Evolutionary conservation across 2,797 vertebrate genomes (phyloP).

Genomic region (Pagetopsis macropterus): DNA sequence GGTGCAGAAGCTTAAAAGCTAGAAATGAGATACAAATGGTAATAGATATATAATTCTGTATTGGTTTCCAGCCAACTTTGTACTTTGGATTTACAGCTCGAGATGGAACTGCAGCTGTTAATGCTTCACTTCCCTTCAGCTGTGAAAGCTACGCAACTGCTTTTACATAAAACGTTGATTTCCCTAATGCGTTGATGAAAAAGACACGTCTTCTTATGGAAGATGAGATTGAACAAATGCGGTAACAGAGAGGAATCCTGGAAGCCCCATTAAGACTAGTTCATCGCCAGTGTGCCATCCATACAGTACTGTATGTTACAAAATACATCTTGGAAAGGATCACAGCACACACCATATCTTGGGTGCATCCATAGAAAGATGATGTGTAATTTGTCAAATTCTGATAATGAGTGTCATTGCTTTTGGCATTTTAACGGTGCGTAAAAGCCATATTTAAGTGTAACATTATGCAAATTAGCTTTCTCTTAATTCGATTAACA

Average conservation of each 20-base stretch:
- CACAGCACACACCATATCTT: neutral
- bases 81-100: constrained; percentile 7
- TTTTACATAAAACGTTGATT: neutral
- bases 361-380: neutral
- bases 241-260: neutral
- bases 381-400: neutral
- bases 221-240: neutral
- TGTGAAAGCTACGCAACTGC: neutral
- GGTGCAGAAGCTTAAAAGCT: constrained; percentile 68
- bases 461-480: neutral
- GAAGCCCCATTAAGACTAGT: neutral
- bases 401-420: constrained; percentile 4
- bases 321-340: constrained; percentile 1
- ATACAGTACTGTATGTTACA: neutral
- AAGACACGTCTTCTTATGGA: neutral
- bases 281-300: neutral
- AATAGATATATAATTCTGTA: neutral
- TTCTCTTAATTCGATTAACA: neutral
- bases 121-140: neutral
- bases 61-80: neutral
- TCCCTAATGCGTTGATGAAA: neutral
- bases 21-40: too few relatives aligned
- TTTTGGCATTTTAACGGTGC: neutral
- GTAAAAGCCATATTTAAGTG: neutral
- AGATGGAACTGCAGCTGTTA: neutral